A percentile compares a stretch with the other conserved stretches of the same genome.
Evolutionary conservation across 2,113 vertebrate genomes (phyloP).

Genomic region (Nicator chloris): DNA sequence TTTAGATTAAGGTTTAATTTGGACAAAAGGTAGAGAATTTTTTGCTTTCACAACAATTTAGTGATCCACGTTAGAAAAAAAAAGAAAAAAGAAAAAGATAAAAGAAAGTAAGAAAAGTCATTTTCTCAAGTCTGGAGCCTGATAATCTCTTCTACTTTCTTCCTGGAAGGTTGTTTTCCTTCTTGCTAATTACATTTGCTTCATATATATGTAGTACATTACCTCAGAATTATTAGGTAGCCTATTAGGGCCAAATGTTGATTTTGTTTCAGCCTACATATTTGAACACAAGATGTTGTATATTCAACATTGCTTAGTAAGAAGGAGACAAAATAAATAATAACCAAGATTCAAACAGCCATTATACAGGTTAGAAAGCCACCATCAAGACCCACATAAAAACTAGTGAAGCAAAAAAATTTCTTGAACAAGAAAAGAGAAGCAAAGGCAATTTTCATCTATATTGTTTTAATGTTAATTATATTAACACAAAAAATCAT

Average conservation of each 20-base stretch:
- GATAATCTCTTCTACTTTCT: background rate
- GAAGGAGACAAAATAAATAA: constrained; percentile 75
- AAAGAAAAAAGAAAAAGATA: too few relatives aligned
- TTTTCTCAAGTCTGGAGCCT: background rate
- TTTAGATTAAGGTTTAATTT: background rate
- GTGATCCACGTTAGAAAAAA: background rate
- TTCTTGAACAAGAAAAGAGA: constrained; percentile 73
- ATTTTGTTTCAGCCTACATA: background rate
- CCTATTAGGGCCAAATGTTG: background rate
- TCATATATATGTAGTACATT: background rate
- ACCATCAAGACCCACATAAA: constrained; percentile 57
- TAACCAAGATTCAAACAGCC: constrained; percentile 74
- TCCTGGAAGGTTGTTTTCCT: background rate
- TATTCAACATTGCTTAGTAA: constrained; percentile 67
- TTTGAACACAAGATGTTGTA: constrained; percentile 3
- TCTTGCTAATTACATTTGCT: background rate
- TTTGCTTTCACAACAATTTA: background rate
- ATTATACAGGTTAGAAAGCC: constrained; percentile 78
- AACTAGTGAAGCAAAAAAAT: constrained; percentile 64
- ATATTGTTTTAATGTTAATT: background rate
- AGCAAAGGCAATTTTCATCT: constrained; percentile 71
- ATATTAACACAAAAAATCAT: background rate
- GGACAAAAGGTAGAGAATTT: background rate
- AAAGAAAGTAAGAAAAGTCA: background rate
- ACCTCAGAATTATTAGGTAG: background rate